Base-by-base conservation (phyloP, 2,113 vertebrate genomes). In the Neogobius melanostomus region DNA sequence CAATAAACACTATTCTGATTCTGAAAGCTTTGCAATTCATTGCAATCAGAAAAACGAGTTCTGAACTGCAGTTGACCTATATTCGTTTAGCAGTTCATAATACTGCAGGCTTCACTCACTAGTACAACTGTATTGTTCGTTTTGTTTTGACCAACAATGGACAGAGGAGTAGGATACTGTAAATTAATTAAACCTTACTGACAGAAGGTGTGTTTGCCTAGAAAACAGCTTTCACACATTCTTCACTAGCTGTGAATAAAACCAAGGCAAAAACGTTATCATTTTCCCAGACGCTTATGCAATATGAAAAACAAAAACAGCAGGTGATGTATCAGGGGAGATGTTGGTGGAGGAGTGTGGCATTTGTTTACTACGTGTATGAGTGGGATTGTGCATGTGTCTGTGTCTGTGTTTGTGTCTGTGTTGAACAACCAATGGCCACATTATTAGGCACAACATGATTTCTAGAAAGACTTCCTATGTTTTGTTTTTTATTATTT, bases 321-420 rank as follows among this genome's bases (percentile, higher is more conserved):
- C 71, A 54, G 68, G 16, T 6, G 21, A 11, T 74, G 70, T 51
- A 51, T 80, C 48, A 17, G 15, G 8, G 11, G 45, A 66, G 53
- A 46, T 11, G 7, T 36, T 42, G 12, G 21, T 12, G 7, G 11
- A 21, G 21, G n/a, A 44, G 57, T 61, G 59, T 60, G 68, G 9
- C 49, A 28, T 75, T 75, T 79, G 56, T 68, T 68, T 74, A 74
- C 65, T 51, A 61, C 2, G 21, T 64, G 36, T 73, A 64, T 63
- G 74, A 45, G 49, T 47, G 51, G 11, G 60, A 48, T 75, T 71
- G 68, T 80, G 59, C 75, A 57, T 17, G 36, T 9, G 21, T 47
- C 62, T 66, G 16, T 64, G 46, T 43, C 57, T 57, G 62, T 65
- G n/a, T 36, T 48, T 66, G 16, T 64, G 46, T 43, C 57, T 57